Evolutionary conservation across 1,140 invertebrate species (phyloP).

Genomic region (Orussus abietinus): DNA sequence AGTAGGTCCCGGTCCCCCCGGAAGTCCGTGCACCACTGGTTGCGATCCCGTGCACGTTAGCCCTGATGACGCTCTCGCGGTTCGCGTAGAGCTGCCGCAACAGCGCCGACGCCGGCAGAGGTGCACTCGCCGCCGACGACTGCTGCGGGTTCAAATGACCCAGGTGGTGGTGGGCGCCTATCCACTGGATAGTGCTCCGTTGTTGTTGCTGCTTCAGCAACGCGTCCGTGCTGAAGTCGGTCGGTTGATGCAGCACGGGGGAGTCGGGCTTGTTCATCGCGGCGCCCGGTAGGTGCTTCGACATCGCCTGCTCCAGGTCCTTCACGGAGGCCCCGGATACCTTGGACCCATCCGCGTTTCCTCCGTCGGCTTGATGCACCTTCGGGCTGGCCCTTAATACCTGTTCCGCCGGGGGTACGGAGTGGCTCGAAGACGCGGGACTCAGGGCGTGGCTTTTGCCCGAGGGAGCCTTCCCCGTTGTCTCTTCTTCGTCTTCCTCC

Average conservation of each 20-base stretch:
- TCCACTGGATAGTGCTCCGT: slow-evolving; percentile 91
- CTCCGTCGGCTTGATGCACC: slow-evolving; percentile 39
- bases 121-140: slow-evolving; percentile 50
- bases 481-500: slow-evolving; percentile 54
- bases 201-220: slow-evolving; percentile 77
- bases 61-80: slow-evolving; percentile 89
- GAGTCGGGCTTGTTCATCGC: slow-evolving; percentile 59
- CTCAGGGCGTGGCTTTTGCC: slow-evolving; percentile 53
- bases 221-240: slow-evolving; percentile 84
- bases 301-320: slow-evolving; percentile 94
- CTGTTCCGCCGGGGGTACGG: slow-evolving; percentile 42
- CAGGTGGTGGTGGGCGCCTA: slow-evolving; percentile 72
- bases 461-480: slow-evolving; percentile 30
- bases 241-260: slow-evolving; percentile 62
- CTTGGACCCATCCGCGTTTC: slow-evolving; percentile 45
- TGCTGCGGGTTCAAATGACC: slow-evolving; percentile 64
- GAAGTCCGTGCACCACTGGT: slow-evolving; percentile 48
- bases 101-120: slow-evolving; percentile 76
- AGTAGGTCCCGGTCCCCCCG: slow-evolving; percentile 55
- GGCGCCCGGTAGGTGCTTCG: slow-evolving; percentile 81
- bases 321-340: slow-evolving; percentile 69
- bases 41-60: slow-evolving; percentile 75
- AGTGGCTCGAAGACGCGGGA: slow-evolving; percentile 59
- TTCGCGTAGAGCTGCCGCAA: slow-evolving; percentile 86
- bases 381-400: slow-evolving; percentile 48